Evolutionary conservation across 2,888 invertebrate genomes (phyloP), one percentile per base, ranked within the genome.

Genomic region (Melanotus villosus): DNA sequence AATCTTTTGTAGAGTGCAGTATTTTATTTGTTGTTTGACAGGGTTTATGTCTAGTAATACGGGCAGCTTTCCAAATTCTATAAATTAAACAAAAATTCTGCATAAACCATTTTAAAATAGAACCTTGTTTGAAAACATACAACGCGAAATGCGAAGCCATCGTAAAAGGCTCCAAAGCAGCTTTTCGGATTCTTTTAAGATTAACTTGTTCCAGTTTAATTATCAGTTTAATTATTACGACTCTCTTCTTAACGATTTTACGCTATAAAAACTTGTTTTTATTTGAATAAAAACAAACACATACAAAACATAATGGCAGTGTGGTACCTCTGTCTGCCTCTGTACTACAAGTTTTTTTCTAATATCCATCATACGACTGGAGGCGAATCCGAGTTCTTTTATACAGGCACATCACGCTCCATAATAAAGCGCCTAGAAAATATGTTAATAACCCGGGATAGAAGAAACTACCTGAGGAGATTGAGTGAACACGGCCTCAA

Each of bases 401-500:
- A 26, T 26, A 26, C 26, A 26, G 26, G 26, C 75, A 73, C 75
- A 74, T 72, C 75, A 73, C 71, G 73, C 75, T 72, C 64, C 73
- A 75, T 77, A 80, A 79, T 80, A 78, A 79, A 79, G 78, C 79
- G 76, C 75, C 77, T 75, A 80, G 74, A 78, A 80, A 79, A 78
- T 79, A 80, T 80, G 80, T 78, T 80, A 79, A 79, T 80, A 78
- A 77, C 77, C 76, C 73, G 71, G 76, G 75, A 78, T 75, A 76
- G 75, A 76, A 77, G 68, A 76, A 72, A 75, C 76, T 78, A 77
- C 79, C 79, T 76, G 79, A 77, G 77, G 78, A 77, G 77, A 77
- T 78, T 75, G 76, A 65, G 63, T 56, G 70, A 68, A 70, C 72
- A 72, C 70, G 68, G 68, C 64, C 68, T 54, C 66, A 63, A 36